phyloP scores from a whole-genome alignment of 53 echinoderm and acorn worm species.

The Echinarachnius parma region DNA sequence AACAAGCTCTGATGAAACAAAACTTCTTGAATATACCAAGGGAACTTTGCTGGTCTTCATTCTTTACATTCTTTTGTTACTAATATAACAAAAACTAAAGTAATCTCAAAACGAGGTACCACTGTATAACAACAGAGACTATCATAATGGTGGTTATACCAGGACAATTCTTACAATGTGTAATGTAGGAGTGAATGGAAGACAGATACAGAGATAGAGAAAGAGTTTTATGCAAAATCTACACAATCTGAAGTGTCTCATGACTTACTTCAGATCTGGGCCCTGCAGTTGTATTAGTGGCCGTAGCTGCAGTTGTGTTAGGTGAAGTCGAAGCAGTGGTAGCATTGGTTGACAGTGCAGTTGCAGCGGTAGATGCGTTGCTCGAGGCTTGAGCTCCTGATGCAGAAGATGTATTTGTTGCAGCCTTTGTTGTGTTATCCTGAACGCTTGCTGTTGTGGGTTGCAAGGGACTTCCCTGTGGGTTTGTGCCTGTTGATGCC shows the following conservation, averaged over 20 bases:
- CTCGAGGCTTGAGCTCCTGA: not conserved
- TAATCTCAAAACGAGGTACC: no score
- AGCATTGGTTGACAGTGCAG: not conserved
- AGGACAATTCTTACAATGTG: no score
- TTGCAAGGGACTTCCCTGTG: not conserved
- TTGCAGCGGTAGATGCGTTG: not conserved
- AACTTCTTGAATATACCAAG: no score
- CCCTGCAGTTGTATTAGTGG: not conserved
- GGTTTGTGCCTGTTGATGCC: not conserved
- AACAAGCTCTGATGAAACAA: no score
- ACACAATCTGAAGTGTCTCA: no score
- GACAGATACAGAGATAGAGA: no score
- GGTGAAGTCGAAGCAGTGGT: not conserved
- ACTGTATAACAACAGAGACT: not conserved
- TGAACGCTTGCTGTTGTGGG: not conserved
- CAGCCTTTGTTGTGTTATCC: constrained; percentile 7
- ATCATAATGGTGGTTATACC: not conserved
- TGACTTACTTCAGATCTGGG: no score
- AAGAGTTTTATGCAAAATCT: no score
- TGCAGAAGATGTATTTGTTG: not conserved
- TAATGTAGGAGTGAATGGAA: no score
- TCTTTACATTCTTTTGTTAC: no score
- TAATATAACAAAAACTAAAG: no score
- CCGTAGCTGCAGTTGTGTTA: not conserved
- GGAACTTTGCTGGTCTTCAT: no score